A percentile compares a stretch with the other conserved stretches of the same genome.
Evolutionary conservation across 2,888 invertebrate species (phyloP).

Genomic region (Prenolepis imparis): DNA sequence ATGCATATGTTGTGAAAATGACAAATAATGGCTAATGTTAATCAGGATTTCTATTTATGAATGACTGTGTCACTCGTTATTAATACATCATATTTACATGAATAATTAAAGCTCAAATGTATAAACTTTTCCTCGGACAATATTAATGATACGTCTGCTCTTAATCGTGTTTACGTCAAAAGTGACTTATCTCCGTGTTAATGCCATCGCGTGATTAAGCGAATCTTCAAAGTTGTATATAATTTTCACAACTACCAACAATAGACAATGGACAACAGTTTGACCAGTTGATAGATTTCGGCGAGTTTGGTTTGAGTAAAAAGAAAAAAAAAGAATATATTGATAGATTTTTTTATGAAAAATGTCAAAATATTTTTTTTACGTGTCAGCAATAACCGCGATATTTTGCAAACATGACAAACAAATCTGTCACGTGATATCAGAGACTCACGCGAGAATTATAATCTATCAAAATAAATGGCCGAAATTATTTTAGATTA

Average conservation of each 20-base stretch:
- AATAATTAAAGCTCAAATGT: conserved; percentile 27
- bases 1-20: neutral
- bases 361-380: conserved; percentile 38
- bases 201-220: conserved; percentile 40
- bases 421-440: conserved; percentile 27
- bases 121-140: conserved; percentile 26
- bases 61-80: neutral
- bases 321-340: neutral
- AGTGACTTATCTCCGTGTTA: conserved; percentile 30
- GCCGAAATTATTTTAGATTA: conserved; percentile 23
- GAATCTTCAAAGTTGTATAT: conserved; percentile 36
- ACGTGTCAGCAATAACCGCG: conserved; percentile 24
- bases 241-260: conserved; percentile 25
- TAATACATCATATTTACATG: conserved; percentile 29
- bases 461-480: conserved; percentile 46
- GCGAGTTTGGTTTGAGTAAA: neutral
- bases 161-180: conserved; percentile 36
- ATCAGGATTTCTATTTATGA: conserved; percentile 5
- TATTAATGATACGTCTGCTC: conserved; percentile 40
- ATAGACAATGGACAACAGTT: conserved; percentile 8
- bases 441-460: neutral
- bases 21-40: conserved; percentile 15
- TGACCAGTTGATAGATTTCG: conserved; percentile 18
- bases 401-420: conserved; percentile 39
- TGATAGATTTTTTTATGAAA: conserved; percentile 23